Evolutionary conservation across 2,888 invertebrate genomes (phyloP).

Genomic region (Pterostichus niger): DNA sequence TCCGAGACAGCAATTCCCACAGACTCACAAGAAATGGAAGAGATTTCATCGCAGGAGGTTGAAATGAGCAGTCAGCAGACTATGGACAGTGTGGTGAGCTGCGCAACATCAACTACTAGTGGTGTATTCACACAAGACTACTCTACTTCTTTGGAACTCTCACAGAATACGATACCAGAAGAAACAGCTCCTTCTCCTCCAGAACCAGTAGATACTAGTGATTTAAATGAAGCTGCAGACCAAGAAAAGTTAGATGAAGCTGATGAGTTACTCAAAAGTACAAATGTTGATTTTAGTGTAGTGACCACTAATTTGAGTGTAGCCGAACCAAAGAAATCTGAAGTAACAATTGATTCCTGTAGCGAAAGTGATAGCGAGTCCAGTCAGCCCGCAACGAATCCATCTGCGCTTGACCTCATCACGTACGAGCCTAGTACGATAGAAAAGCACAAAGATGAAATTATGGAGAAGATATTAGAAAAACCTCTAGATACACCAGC

Average conservation of each 20-base stretch:
- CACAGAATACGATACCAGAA: constrained; percentile 14
- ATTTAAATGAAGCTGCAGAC: constrained; percentile 68
- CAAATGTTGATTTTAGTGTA: constrained; percentile 70
- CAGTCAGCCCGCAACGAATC: constrained; percentile 67
- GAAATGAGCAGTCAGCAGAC: constrained; percentile 33
- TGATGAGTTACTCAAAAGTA: constrained; percentile 70
- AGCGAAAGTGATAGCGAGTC: constrained; percentile 73
- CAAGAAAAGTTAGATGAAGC: constrained; percentile 68
- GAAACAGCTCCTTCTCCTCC: constrained; percentile 58
- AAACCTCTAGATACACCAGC: constrained; percentile 77
- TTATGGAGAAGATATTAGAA: constrained; percentile 73
- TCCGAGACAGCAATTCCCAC: constrained; percentile 7
- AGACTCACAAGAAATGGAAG: constrained; percentile 59
- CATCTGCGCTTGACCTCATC: constrained; percentile 68
- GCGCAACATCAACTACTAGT: constrained; percentile 67
- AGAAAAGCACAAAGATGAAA: constrained; percentile 73
- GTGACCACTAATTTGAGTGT: constrained; percentile 66
- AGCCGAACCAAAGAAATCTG: constrained; percentile 60
- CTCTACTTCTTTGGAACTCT: background rate
- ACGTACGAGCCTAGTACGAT: constrained; percentile 66
- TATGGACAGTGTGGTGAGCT: background rate
- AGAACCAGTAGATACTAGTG: constrained; percentile 67
- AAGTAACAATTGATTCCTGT: constrained; percentile 70
- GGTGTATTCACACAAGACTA: constrained; percentile 58
- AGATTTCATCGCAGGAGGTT: constrained; percentile 66